Conservation (phyloP, 1,140 invertebrate genomes). For the Campoletis sonorensis region DNA sequence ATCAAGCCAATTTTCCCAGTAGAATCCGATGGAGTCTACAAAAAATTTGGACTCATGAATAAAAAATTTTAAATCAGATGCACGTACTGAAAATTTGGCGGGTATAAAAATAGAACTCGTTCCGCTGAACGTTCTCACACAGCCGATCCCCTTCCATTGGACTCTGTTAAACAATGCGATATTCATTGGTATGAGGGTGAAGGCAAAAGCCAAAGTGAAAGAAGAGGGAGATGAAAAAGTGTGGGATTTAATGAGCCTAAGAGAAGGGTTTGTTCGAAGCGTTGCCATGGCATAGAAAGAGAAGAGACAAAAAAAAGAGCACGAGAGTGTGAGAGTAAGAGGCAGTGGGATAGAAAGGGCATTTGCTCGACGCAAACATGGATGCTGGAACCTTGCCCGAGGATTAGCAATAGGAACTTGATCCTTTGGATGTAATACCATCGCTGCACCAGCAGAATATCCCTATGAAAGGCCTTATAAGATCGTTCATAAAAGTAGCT, state of each 20-base stretch:
- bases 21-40: too few species aligned
- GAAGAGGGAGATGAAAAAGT: neutral
- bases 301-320: neutral
- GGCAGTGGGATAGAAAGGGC: neutral
- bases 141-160: too few species aligned
- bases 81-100: too few species aligned
- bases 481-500: conserved; percentile 32
- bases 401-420: conserved; percentile 26
- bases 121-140: too few species aligned
- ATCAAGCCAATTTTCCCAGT: too few species aligned
- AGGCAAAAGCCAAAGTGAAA: neutral
- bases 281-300: neutral
- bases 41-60: too few species aligned
- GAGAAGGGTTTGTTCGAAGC: conserved; percentile 4
- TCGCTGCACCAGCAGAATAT: conserved; percentile 24
- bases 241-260: conserved; percentile 13
- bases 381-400: conserved; percentile 24
- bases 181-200: neutral
- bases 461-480: neutral
- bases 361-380: conserved; percentile 22
- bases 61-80: too few species aligned
- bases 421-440: conserved; percentile 34
- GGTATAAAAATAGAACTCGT: too few species aligned
- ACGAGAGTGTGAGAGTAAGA: neutral
- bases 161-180: neutral